Base-by-base conservation (phyloP, 2,888 invertebrate genomes). In the Tetropium fuscum region DNA sequence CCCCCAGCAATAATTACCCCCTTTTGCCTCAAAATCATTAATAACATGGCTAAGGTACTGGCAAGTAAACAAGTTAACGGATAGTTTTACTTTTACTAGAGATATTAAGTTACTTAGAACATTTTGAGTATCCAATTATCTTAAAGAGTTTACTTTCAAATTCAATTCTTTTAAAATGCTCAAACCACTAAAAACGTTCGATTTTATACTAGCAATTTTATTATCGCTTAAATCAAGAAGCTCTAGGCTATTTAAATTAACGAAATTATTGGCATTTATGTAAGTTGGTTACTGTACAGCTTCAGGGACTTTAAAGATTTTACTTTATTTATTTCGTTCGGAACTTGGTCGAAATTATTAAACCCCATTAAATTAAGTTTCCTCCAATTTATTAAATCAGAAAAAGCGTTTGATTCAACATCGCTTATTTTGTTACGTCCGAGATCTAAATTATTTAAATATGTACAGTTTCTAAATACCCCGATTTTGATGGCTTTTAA, bases 111-210 rank as follows among this genome's bases (percentile, higher is more conserved):
- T 53, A 13, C 44, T 47, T 44, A 58, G 47, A 18, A 62, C n/a
- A 19, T 62, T 54, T 30, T 60, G 55, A 15, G 55, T 44, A 53
- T 65, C 49, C n/a, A 65, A 60, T 13, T 38, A 34, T 15, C 48
- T 60, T 27, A 65, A 58, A 53, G 62, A 62, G 58, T 65, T 65
- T 11, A 62, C 57, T 43, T 58, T 60, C 4, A 65, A 25, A 58
- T 60, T 62, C 53, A 65, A 59, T 53, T 65, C 65, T 40, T 41
- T 54, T 6, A 65, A 47, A 40, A 40, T 58, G 34, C 10, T 15
- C 8, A 65, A 44, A 18, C 62, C 58, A 19, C 36, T 45, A 38
- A 65, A 62, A 8, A 55, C 58, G 38, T 48, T 43, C 41, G 48
- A 55, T 34, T 34, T 38, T 48, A 65, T 38, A 15, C 7, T 13